These are phyloP conservation scores for Galaxea fascicularis DNA, from an alignment of 92 coral and sea anemone genomes.

Conservation along the genomic window DNA sequence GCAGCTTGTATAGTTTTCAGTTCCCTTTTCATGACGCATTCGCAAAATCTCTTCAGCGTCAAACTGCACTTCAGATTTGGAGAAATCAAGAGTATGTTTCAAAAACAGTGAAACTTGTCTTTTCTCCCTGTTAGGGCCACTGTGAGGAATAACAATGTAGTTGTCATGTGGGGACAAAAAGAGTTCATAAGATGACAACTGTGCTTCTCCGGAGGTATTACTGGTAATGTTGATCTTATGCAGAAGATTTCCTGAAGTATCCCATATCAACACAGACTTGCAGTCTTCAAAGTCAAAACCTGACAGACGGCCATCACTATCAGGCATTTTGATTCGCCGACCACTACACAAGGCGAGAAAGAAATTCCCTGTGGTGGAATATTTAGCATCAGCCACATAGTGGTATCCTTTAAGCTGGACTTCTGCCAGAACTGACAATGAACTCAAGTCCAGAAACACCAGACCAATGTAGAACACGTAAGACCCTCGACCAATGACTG, in stretches of 20 bases:
- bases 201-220: background rate
- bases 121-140: conserved; percentile 2
- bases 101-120: conserved; percentile 22
- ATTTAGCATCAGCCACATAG: conserved; percentile 46
- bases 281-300: conserved; percentile 29
- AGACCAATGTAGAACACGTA: conserved; percentile 32
- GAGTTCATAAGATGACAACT: conserved; percentile 9
- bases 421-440: conserved; percentile 1
- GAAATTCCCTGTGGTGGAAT: conserved; percentile 30
- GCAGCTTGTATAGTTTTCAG: conserved; percentile 39
- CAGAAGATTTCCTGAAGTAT: conserved; percentile 32
- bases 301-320: background rate
- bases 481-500: conserved; percentile 33
- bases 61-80: conserved; percentile 29
- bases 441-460: conserved; percentile 22
- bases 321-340: conserved; percentile 21
- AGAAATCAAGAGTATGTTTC: conserved; percentile 23
- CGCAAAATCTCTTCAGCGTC: conserved; percentile 18
- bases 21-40: conserved; percentile 16
- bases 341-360: conserved; percentile 46
- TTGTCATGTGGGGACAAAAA: conserved; percentile 33
- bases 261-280: conserved; percentile 36
- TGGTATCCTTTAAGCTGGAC: conserved; percentile 29
- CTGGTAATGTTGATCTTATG: conserved; percentile 29
- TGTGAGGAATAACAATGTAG: conserved; percentile 37